Evolutionary conservation across 2,797 vertebrate species (phyloP).

Genomic region (Tenualosa ilisha): DNA sequence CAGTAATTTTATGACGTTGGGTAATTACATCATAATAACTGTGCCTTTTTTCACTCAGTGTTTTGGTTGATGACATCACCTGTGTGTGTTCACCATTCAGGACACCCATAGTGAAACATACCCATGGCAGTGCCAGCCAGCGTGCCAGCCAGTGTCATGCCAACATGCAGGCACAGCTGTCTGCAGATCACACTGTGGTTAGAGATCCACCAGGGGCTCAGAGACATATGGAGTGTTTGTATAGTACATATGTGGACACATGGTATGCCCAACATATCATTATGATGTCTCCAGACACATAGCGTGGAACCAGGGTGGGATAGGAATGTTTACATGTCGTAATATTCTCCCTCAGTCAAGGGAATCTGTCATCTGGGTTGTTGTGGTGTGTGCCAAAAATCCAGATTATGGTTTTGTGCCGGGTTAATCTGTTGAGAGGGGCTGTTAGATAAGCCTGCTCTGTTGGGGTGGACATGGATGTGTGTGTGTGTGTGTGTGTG

Average conservation of each 20-base stretch:
- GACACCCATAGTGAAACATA: no score
- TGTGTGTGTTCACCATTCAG: no score
- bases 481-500: not conserved
- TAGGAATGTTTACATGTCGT: not conserved
- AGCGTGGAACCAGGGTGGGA: not conserved
- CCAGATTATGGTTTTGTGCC: not conserved
- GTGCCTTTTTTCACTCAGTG: no score
- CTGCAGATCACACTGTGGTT: not conserved
- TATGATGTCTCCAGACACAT: not conserved
- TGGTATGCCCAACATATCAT: no score
- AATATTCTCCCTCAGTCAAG: not conserved
- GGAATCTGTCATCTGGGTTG: conserved; percentile 5
- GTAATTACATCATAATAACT: no score
- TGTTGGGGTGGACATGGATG: not conserved
- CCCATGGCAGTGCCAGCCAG: no score
- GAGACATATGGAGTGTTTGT: not conserved
- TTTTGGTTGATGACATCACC: no score
- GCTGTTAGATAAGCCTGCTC: not conserved
- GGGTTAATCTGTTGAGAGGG: not conserved
- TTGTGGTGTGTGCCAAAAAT: not conserved
- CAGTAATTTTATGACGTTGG: no score
- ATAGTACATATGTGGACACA: no score
- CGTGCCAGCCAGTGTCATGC: not conserved
- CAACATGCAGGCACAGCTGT: not conserved
- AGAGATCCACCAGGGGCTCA: not conserved